Evolutionary conservation across 1,140 invertebrate species (phyloP), one percentile per base, ranked within the genome.

Genomic region (Probaryconus sp.): DNA sequence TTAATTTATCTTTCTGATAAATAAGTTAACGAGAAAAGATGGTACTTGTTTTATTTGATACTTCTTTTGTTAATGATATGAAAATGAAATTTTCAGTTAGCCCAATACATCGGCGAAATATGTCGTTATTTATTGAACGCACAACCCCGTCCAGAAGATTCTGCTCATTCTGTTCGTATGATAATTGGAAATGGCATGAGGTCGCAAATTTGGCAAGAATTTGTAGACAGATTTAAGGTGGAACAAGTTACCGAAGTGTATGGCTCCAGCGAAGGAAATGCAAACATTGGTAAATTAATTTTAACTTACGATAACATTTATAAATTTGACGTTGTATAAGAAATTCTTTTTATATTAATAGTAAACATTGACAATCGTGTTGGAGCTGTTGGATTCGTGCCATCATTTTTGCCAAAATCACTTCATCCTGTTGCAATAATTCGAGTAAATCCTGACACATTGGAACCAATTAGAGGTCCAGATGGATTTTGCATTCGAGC

Each of bases 81-180:
- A n/a, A n/a, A n/a, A 26, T 30, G 5, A 16, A 77, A 26, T 75
- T 76, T 65, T 18, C 73, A 94, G 92, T 89, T 90, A 48, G 90
- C 90, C 2, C 92, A 94, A 79, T 95, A 95, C 76, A 94, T 95
- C 79, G 94, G 94, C 4, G 94, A 95, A 84, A 93, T 95, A 74
- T 94, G 93, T 81, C 89, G 94, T 11, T 95, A 95, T 81, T 85
- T 95, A 6, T 81, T 95, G 24, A 90, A 91, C 5, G 90, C 92
- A 35, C 90, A 91, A 30, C 80, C 87, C 5, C 83, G 87, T 10
- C 88, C 90, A 3, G 79, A 86, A 43, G 88, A 89, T 42, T 76
- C 37, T 2, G 51, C 80, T 2, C 88, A 89, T 64, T 64, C 80
- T n/a, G 68, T 89, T 1, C 80, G 86, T 72, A 47, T 86, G 6